Percentiles rank a stretch among this genome's conserved stretches.
Evolutionary conservation across 2,888 invertebrate genomes (phyloP).

Genomic region (Drosophila paranaensis): DNA sequence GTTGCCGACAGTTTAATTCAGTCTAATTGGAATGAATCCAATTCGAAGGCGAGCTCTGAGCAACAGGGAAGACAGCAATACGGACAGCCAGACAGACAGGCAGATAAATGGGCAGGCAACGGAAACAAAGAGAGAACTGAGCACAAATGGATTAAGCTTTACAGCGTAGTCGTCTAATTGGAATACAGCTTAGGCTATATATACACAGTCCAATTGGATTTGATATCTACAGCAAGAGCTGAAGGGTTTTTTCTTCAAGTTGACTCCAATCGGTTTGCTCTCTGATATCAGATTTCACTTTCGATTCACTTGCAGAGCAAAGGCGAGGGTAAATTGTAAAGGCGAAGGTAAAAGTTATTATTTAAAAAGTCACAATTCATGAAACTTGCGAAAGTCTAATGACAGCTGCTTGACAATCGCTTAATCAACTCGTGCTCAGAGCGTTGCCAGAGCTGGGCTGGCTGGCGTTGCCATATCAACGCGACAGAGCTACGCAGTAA

Average conservation of each 20-base stretch:
- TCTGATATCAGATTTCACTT: not conserved
- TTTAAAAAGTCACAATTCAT: not conserved
- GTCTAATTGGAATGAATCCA: slow-evolving; percentile 1
- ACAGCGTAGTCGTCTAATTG: not conserved
- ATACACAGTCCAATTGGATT: not conserved
- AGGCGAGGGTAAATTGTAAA: not conserved
- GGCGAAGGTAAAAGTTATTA: not conserved
- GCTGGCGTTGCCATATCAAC: slow-evolving; percentile 36
- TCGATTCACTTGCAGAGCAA: not conserved
- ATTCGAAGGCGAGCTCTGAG: not conserved
- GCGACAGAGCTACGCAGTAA: slow-evolving; percentile 56
- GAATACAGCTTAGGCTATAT: not conserved
- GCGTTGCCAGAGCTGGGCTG: not conserved
- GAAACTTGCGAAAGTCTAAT: slow-evolving; percentile 28
- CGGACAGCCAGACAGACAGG: not conserved
- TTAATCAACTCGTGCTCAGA: not conserved
- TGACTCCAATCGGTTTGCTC: not conserved
- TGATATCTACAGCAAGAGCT: not conserved
- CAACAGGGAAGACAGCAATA: no score
- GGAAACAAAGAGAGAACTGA: not conserved
- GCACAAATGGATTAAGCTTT: not conserved
- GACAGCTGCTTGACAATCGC: slow-evolving; percentile 24
- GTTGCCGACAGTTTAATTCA: slow-evolving; percentile 17
- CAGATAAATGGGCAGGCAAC: not conserved
- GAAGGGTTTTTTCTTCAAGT: not conserved